Evolutionary conservation across 2,113 vertebrate species (phyloP).

Genomic region (Mesocricetus auratus): DNA sequence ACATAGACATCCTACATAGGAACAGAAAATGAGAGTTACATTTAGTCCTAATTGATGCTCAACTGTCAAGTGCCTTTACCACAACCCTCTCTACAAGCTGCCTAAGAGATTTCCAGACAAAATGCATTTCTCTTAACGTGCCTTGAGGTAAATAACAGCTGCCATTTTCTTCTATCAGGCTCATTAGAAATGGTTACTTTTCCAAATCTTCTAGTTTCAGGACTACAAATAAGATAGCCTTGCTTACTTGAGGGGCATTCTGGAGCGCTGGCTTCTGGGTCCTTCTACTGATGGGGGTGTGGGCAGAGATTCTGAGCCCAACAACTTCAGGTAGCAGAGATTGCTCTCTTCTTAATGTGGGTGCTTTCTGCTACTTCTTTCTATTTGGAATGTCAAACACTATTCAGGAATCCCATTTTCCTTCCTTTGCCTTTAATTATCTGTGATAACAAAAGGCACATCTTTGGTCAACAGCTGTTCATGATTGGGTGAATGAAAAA

Average conservation of each 20-base stretch:
- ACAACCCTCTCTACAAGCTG: neutral
- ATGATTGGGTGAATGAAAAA: neutral
- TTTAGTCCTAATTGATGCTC: neutral
- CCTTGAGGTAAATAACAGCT: constrained; percentile 41
- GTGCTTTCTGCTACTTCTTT: neutral
- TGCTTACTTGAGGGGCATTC: neutral
- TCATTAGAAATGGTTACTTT: constrained; percentile 48
- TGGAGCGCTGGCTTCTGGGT: neutral
- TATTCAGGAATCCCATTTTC: neutral
- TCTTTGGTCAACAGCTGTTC: neutral
- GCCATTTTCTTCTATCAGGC: constrained; percentile 48
- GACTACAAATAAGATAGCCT: neutral
- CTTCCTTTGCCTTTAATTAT: constrained; percentile 40
- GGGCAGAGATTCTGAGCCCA: neutral
- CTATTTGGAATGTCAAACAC: neutral
- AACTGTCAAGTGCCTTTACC: neutral
- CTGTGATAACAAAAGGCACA: constrained; percentile 36
- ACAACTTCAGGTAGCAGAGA: neutral
- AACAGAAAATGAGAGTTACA: neutral
- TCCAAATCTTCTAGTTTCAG: neutral
- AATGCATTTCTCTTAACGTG: neutral
- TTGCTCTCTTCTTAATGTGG: neutral
- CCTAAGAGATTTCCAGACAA: neutral
- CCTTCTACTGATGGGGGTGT: neutral
- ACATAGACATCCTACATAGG: neutral